Evolutionary conservation across 2,113 vertebrate species (phyloP).

Genomic region (Zapornia atra): DNA sequence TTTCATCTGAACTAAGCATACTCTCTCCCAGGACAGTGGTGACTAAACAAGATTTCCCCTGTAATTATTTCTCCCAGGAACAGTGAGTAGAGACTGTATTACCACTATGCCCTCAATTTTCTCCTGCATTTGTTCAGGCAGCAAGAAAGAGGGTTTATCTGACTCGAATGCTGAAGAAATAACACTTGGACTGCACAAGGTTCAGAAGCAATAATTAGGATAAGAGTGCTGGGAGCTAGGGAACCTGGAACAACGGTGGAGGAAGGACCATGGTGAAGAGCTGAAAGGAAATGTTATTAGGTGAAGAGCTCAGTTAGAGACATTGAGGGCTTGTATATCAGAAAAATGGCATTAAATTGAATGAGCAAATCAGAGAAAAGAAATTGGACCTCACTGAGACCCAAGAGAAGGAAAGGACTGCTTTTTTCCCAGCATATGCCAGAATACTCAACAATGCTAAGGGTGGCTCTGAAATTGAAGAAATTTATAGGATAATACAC

Average conservation of each 20-base stretch:
- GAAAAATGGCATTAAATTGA: not conserved
- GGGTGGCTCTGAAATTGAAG: not conserved
- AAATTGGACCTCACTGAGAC: not conserved
- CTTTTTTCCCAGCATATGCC: not conserved
- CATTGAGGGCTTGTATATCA: not conserved
- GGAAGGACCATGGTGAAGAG: not conserved
- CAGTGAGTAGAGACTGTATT: not conserved
- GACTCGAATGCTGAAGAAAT: not conserved
- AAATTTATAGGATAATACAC: not conserved
- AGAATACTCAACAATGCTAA: not conserved
- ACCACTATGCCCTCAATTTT: slow-evolving; percentile 12
- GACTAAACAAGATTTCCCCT: slow-evolving; percentile 5
- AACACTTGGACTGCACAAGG: not conserved
- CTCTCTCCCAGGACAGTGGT: not conserved
- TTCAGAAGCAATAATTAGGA: slow-evolving; percentile 9
- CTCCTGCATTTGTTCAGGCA: not conserved
- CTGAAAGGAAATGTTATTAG: not conserved
- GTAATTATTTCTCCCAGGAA: slow-evolving; percentile 42
- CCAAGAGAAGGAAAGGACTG: not conserved
- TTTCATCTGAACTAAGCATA: not conserved
- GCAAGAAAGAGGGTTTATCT: not conserved
- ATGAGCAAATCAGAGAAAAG: not conserved
- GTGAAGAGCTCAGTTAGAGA: not conserved
- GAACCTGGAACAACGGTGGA: not conserved
- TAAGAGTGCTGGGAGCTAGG: not conserved